A percentile compares a stretch with the other conserved stretches of the same genome.
These are phyloP conservation scores for Drusus annulatus DNA, from an alignment of 1,140 invertebrate species.

Conservation along the genomic window DNA sequence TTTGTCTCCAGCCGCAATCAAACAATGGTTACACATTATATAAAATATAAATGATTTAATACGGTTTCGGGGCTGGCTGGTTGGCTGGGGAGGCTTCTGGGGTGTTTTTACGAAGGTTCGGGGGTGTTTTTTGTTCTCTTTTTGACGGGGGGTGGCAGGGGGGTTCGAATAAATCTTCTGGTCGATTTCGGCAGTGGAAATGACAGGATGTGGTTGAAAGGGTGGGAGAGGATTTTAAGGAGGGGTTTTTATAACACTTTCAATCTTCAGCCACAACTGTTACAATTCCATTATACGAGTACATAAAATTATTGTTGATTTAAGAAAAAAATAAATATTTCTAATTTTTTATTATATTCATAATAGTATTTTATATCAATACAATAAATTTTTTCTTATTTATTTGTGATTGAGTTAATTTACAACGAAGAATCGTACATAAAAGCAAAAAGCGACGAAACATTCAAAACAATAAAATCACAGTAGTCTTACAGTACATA, in stretches of 20 bases:
- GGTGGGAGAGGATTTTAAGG: constrained; percentile 39
- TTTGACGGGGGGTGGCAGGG: not conserved
- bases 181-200: constrained; percentile 56
- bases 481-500: no score
- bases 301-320: no score
- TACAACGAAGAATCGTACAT: no score
- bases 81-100: no score
- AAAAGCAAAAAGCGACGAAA: no score
- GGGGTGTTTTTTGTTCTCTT: constrained; percentile 43
- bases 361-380: no score
- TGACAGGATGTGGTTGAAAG: constrained; percentile 57
- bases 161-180: constrained; percentile 57
- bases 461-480: no score
- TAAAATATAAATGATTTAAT: constrained; percentile 59
- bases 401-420: no score
- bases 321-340: no score
- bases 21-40: constrained; percentile 59
- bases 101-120: not conserved
- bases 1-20: constrained; percentile 54
- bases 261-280: no score
- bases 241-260: constrained; percentile 36
- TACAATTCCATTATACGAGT: not conserved
- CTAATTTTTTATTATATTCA: no score
- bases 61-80: constrained; percentile 22
- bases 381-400: no score